Evolutionary conservation across 2,113 vertebrate species (phyloP).

Genomic region (Hypomesus transpacificus): DNA sequence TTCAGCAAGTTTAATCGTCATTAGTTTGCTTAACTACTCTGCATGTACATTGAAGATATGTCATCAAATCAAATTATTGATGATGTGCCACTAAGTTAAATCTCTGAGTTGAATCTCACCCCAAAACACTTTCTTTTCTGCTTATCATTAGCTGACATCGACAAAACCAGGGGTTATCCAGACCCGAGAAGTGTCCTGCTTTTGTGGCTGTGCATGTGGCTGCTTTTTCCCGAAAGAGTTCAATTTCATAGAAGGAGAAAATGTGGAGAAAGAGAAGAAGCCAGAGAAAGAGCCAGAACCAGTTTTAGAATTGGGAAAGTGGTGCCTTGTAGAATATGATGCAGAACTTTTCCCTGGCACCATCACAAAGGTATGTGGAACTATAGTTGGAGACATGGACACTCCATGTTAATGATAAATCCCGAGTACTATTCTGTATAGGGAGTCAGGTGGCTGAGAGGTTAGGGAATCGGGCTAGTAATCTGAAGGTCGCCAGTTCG

Average conservation of each 20-base stretch:
- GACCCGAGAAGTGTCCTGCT: too few species aligned
- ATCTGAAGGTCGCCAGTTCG: too few species aligned
- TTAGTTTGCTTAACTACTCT: too few species aligned
- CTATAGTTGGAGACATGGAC: constrained; percentile 9
- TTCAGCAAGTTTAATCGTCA: background rate
- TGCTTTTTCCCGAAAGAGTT: too few species aligned
- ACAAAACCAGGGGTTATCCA: constrained; percentile 23
- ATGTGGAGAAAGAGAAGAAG: too few species aligned
- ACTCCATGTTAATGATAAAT: background rate
- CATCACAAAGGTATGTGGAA: constrained; percentile 21
- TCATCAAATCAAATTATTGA: background rate
- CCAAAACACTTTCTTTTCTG: background rate
- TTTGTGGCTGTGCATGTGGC: too few species aligned
- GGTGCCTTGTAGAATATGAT: constrained; percentile 20
- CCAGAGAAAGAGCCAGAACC: too few species aligned
- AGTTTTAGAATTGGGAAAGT: background rate
- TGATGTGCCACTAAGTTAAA: background rate
- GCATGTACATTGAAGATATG: too few species aligned
- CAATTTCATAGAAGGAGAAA: too few species aligned
- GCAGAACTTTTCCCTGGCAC: constrained; percentile 11
- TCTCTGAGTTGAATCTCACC: background rate
- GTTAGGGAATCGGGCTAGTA: too few species aligned
- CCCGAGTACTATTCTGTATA: too few species aligned
- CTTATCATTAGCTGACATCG: background rate
- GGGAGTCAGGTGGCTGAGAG: too few species aligned